Base-by-base conservation (phyloP, 2,113 vertebrate genomes). In the Mesoclemmys tuberculata region DNA sequence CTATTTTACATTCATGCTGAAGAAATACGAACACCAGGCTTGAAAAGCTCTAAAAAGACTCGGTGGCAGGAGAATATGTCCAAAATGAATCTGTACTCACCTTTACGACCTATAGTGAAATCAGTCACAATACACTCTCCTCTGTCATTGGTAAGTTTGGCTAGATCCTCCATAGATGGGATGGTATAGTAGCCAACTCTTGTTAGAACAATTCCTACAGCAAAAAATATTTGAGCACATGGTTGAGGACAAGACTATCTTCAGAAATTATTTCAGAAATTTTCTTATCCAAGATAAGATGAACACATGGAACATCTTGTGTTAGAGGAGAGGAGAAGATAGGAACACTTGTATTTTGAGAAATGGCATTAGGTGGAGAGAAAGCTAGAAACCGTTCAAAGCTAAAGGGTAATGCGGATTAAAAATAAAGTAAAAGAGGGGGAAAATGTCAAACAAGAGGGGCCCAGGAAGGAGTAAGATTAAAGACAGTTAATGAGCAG, bases 151-250 rank as follows among this genome's bases (percentile, higher is more conserved):
- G 99, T 98, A 94, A 99, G 97, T 74, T 98, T 98, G 1, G 98
- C 98, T 84, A 99, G 98, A 27, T 99, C 99, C 26, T 99, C 99
- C 99, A 99, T 97, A 22, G 99, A 98, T 0, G 99, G 99, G 96
- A 99, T 99, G 94, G 99, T 99, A 96, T 99, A 99, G 24, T 99
- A 99, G 7, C 99, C 99, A 22, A 98, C 98, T 26, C 99, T 98
- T 0, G 95, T 98, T 24, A 99, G 98, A 56, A 99, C 95, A 26
- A 99, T 99, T 22, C 99, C 99, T 99, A 82, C 41, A 88, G 86
- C 6, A 77, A 49, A 87, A 16, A 21, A 0, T 1, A 21, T n/a
- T 3, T 61, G 13, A 94, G 87, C 24, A 48, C 46, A 0, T 9
- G 14, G 55, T 21, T 51, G 52, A 19, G 51, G 49, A 22, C 46